phyloP scores from a whole-genome alignment of 2,113 vertebrate species.

The Accipiter virgatus region DNA sequence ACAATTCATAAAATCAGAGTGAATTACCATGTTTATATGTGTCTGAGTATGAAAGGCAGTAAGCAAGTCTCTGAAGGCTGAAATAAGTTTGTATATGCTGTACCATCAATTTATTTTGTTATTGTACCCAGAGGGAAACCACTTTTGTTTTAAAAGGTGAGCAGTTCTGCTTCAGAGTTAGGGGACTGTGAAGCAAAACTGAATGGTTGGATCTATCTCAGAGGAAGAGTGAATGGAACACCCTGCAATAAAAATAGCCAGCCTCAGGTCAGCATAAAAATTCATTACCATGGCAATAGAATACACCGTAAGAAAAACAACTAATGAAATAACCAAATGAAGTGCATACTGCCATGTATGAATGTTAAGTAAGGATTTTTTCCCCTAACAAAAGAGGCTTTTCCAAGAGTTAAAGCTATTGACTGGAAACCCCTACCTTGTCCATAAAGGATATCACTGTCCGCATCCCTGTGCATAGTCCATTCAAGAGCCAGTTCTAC shows the following conservation, averaged over 20 bases:
- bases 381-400: not conserved
- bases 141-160: conserved; percentile 43
- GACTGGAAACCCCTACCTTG: not conserved
- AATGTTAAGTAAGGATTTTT: not conserved
- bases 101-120: conserved; percentile 28
- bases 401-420: not conserved
- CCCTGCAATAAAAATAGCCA: conserved; percentile 15
- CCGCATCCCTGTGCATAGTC: not conserved
- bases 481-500: not conserved
- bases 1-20: conserved; percentile 56
- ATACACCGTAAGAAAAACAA: not conserved
- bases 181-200: conserved; percentile 42
- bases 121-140: conserved; percentile 1
- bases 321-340: not conserved
- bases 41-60: conserved; percentile 15
- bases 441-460: not conserved
- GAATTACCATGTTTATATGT: conserved; percentile 36
- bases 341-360: not conserved
- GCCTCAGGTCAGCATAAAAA: conserved; percentile 33
- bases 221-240: not conserved
- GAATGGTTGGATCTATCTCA: not conserved
- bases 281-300: not conserved
- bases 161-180: conserved; percentile 27
- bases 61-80: conserved; percentile 13
- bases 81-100: conserved; percentile 25